These are phyloP conservation scores for Hydriomena furcata DNA, from an alignment of 2,888 invertebrate genomes.

Conservation along the genomic window DNA sequence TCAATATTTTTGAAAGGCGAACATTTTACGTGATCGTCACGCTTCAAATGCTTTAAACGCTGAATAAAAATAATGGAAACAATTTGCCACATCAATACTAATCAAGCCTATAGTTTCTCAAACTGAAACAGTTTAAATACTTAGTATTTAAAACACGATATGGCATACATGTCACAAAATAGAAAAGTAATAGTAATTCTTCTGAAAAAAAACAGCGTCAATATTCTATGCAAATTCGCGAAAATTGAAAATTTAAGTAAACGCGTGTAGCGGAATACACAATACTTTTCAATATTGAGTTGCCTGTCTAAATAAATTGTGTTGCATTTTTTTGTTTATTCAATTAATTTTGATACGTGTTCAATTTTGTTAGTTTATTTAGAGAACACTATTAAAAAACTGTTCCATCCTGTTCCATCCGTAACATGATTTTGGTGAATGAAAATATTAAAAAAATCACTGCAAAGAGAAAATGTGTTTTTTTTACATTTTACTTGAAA, in stretches of 20 bases:
- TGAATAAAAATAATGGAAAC: no score
- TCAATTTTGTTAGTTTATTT: neutral
- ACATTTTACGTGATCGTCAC: no score
- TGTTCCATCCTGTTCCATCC: no score
- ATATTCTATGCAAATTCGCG: slow-evolving; percentile 46
- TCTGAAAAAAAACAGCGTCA: slow-evolving; percentile 36
- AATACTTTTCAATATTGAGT: slow-evolving; percentile 41
- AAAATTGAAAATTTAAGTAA: slow-evolving; percentile 45
- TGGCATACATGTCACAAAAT: no score
- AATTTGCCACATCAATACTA: neutral
- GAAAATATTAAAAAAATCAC: no score
- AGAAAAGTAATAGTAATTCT: neutral
- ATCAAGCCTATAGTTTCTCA: neutral
- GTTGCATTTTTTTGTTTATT: slow-evolving; percentile 30
- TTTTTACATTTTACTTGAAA: no score
- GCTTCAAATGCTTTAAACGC: no score
- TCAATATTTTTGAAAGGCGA: no score
- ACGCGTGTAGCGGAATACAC: slow-evolving; percentile 42
- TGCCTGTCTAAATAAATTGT: slow-evolving; percentile 30
- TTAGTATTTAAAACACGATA: no score
- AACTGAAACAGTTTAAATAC: no score
- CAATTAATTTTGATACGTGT: slow-evolving; percentile 32
- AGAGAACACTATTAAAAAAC: no score
- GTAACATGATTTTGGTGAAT: neutral
- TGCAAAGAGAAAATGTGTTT: no score